Evolutionary conservation across 2,797 vertebrate species (phyloP).

Genomic region (Scleropages formosus): DNA sequence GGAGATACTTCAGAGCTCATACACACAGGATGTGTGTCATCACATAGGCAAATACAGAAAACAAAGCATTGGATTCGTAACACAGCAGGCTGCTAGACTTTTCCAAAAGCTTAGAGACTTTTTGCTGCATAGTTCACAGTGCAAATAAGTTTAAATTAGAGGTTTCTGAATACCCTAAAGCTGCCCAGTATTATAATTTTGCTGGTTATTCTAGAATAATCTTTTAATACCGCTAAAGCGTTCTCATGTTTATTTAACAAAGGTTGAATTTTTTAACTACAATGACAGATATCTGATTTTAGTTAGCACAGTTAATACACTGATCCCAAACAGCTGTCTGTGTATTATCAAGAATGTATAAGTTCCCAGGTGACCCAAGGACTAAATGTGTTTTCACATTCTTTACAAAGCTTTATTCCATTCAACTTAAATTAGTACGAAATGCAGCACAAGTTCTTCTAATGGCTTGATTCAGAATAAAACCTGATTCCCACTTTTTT

Average conservation of each 20-base stretch:
- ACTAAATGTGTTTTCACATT: constrained; percentile 53
- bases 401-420: constrained; percentile 52
- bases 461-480: neutral
- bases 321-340: constrained; percentile 69
- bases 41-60: neutral
- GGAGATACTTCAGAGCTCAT: too few relatives aligned
- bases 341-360: constrained; percentile 64
- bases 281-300: constrained; percentile 51
- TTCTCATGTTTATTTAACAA: constrained; percentile 54
- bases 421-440: constrained; percentile 21
- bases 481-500: neutral
- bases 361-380: constrained; percentile 54
- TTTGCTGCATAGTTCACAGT: constrained; percentile 12
- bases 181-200: constrained; percentile 40
- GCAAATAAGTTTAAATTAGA: constrained; percentile 38
- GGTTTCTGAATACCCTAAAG: constrained; percentile 33
- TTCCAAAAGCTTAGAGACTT: constrained; percentile 28
- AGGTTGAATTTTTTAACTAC: constrained; percentile 51
- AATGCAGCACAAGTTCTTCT: constrained; percentile 9
- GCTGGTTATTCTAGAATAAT: constrained; percentile 50
- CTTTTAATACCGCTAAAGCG: constrained; percentile 48
- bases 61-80: neutral
- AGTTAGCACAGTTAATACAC: constrained; percentile 56
- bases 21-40: too few relatives aligned
- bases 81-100: constrained; percentile 2